These are phyloP conservation scores for Jacana jacana DNA, from an alignment of 2,113 vertebrate genomes.

Conservation along the genomic window DNA sequence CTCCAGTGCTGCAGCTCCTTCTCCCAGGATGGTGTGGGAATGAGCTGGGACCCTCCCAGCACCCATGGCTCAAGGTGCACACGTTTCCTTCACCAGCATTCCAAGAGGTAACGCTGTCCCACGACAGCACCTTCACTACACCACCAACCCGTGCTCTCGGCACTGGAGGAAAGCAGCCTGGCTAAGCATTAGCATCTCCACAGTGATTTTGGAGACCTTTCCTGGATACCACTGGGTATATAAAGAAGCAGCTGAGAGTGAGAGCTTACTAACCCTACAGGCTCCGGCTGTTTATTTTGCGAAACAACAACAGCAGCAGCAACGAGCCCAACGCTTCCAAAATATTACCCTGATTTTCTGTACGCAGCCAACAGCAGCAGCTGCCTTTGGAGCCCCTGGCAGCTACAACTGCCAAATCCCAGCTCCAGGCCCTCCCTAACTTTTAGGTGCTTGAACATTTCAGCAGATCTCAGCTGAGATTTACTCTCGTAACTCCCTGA, in stretches of 20 bases:
- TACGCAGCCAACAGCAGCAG: background rate
- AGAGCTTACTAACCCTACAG: background rate
- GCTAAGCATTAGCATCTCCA: rapidly evolving
- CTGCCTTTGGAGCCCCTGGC: background rate
- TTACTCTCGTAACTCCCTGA: background rate
- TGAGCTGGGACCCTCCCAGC: background rate
- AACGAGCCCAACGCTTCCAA: rapidly evolving
- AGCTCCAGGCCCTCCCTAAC: background rate
- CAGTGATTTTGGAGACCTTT: rapidly evolving
- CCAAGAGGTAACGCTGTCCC: background rate
- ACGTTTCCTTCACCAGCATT: rapidly evolving
- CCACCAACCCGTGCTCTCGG: too few species aligned
- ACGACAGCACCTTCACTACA: background rate
- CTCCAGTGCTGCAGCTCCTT: rapidly evolving
- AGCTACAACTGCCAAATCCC: background rate
- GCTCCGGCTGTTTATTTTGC: background rate
- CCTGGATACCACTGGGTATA: background rate
- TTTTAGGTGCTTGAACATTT: background rate
- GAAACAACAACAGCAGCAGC: background rate
- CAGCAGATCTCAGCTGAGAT: background rate
- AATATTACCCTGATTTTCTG: background rate
- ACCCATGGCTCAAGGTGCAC: rapidly evolving
- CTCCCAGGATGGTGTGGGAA: background rate
- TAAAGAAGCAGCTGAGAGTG: background rate
- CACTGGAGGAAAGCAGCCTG: background rate